Conservation (phyloP, 2,113 vertebrate species). For the Mormoops blainvillei region DNA sequence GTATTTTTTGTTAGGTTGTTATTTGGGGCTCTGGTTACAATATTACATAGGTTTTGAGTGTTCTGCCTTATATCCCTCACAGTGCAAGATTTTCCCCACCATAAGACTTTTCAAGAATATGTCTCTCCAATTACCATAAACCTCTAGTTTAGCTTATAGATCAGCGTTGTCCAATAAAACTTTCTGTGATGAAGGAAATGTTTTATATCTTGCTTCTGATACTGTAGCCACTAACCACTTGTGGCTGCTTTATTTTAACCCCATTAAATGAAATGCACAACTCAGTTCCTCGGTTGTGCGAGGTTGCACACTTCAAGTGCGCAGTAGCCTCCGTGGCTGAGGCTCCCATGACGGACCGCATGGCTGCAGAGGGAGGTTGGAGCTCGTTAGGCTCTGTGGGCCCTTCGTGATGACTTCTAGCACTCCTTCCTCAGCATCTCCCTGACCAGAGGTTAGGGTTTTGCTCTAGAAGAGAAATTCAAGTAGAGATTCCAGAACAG, state of each 20-base stretch:
- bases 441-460: background rate
- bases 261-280: background rate
- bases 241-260: background rate
- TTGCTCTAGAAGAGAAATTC: background rate
- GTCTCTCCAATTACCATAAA: background rate
- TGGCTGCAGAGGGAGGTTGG: background rate
- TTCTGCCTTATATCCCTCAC: background rate
- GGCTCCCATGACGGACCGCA: accelerated
- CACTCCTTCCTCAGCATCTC: background rate
- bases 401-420: accelerated
- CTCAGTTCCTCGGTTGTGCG: background rate
- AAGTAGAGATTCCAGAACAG: background rate
- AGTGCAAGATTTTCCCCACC: background rate
- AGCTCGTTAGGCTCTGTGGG: background rate
- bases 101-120: background rate
- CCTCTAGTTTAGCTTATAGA: background rate
- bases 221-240: too few species aligned
- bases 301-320: background rate
- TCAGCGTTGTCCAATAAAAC: background rate
- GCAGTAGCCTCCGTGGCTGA: too few species aligned
- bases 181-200: background rate
- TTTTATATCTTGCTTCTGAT: background rate
- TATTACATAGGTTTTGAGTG: background rate
- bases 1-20: background rate
- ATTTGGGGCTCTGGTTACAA: background rate